A percentile compares a stretch with the other conserved stretches of the same genome.
phyloP scores from a whole-genome alignment of 2,113 vertebrate species.

The Psilopsiagon aurifrons region DNA sequence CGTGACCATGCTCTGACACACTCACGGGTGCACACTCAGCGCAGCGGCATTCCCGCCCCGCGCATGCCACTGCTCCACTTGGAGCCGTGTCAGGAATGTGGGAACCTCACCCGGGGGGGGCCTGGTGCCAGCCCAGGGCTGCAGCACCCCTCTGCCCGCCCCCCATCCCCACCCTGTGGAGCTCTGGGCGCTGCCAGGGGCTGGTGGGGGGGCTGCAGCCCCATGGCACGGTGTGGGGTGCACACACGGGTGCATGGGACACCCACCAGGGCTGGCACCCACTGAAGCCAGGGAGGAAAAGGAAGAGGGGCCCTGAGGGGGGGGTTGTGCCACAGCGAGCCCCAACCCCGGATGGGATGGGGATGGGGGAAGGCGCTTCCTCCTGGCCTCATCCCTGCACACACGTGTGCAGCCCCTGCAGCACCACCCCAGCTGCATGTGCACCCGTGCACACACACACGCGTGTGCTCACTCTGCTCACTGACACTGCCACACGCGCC shows the following conservation, averaged over 20 bases:
- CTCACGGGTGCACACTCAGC: not conserved
- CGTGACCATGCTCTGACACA: not conserved
- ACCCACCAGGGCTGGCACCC: not conserved
- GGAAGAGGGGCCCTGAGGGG: not conserved
- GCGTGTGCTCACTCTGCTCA: rapidly evolving
- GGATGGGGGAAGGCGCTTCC: not conserved
- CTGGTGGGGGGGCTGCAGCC: rapidly evolving
- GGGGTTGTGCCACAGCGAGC: not conserved
- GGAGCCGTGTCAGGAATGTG: conserved; percentile 13
- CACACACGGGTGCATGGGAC: no score
- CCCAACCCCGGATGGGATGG: not conserved
- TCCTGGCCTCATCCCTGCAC: not conserved
- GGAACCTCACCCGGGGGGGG: not conserved
- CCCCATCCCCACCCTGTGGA: not conserved
- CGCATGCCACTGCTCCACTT: not conserved
- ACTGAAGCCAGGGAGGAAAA: not conserved
- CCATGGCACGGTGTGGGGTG: rapidly evolving
- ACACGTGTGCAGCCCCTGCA: not conserved
- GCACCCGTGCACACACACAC: not conserved
- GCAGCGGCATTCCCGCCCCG: not conserved
- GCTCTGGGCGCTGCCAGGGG: no score
- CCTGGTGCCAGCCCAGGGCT: not conserved
- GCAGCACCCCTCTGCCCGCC: not conserved
- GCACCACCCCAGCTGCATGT: not conserved
- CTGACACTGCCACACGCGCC: rapidly evolving